Base-by-base conservation (phyloP, 92 coral and sea anemone genomes). In the Epizoanthus stellaris region DNA sequence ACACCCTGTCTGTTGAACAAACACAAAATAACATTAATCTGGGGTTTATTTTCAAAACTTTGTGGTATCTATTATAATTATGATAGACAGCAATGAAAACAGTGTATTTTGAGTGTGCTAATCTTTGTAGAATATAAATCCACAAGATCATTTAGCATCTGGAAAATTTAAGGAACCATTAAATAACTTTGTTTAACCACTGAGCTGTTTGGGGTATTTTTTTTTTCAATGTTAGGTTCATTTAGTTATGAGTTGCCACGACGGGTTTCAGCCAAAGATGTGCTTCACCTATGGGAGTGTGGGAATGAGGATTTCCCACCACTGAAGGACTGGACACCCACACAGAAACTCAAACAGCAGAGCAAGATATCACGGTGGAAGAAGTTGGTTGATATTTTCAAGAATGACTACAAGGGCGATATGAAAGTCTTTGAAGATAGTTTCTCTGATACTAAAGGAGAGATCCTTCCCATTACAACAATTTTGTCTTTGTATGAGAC, bases 221-320 rank as follows among this genome's bases (percentile, higher is more conserved):
- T 63, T 23, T 63, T 9, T 40, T 79, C 14, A 14, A 21, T 63
- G 36, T 63, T 57, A 87, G 86, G 88, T 39, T 71, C 73, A 49
- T 58, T 82, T 12, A 77, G 88, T 30, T 94, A 92, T 76, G 97
- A 94, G 75, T 83, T 97, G 54, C 99, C 99, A 4, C 85, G 95
- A 10, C 77, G 98, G 64, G 95, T 97, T 47, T 92, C 98, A 14
- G 97, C 99, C 15, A 91, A 90, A 73, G 97, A 97, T 30, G 99
- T 95, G 52, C 94, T 97, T 69, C 91, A 87, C 68, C 83, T 97
- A 4, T 97, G 99, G 99, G 99, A 97, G 75, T 87, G 91, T 76
- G 99, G 99, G 54, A 89, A 93, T 67, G 97, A 97, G 11, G 88
- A 92, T 16, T 92, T 94, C 63, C 99, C 99, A 14, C 99, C 99